Evolutionary conservation across 2,888 invertebrate genomes (phyloP).

Genomic region (Xylota sylvarum): DNA sequence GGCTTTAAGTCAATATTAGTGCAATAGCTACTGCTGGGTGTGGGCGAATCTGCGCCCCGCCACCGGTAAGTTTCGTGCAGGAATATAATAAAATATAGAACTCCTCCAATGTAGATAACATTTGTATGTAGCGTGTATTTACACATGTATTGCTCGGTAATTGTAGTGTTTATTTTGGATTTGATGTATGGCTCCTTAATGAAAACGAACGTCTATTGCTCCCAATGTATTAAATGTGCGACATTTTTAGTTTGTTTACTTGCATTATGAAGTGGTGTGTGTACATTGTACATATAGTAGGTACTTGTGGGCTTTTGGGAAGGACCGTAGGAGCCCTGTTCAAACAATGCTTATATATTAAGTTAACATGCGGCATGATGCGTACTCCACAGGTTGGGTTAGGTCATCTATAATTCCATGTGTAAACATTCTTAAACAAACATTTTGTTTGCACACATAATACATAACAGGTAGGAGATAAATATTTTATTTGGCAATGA

Average conservation of each 20-base stretch:
- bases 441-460: neutral
- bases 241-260: neutral
- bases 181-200: conserved; percentile 14
- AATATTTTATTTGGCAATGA: conserved; percentile 2
- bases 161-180: conserved; percentile 12
- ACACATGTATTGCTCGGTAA: conserved; percentile 17
- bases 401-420: conserved; percentile 17
- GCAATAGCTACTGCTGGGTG: conserved; percentile 85
- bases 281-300: neutral
- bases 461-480: neutral
- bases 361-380: neutral
- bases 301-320: neutral
- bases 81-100: conserved; percentile 1
- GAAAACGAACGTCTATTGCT: conserved; percentile 14
- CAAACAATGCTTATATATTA: neutral
- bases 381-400: conserved; percentile 6
- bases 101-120: neutral
- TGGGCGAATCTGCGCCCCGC: conserved; percentile 86
- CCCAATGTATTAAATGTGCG: conserved; percentile 1
- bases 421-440: conserved; percentile 20
- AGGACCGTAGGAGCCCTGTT: neutral
- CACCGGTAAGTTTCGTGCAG: conserved; percentile 83
- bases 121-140: too few species aligned
- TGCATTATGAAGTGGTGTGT: neutral
- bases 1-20: conserved; percentile 84